phyloP scores from a whole-genome alignment of 23 tunicate genomes.

The Corella eumyota region DNA sequence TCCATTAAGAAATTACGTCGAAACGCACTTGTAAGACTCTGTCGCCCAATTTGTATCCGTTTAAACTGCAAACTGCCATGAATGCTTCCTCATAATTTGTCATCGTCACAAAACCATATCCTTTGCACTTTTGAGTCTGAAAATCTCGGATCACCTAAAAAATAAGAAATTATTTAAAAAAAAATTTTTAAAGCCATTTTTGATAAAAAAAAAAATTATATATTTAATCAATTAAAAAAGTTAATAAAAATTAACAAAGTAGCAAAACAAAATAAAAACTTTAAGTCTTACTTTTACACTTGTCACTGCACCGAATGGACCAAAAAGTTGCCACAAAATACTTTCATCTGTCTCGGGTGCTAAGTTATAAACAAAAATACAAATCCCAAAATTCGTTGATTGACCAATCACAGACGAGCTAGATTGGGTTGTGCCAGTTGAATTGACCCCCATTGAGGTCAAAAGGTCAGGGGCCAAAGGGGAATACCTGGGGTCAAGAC shows the following conservation, averaged over 20 bases:
- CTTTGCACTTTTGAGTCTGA: slow-evolving; percentile 94
- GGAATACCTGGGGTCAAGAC: slow-evolving; percentile 40
- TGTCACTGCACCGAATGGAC: slow-evolving; percentile 96
- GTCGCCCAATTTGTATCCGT: slow-evolving; percentile 79
- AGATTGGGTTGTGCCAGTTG: slow-evolving; percentile 29
- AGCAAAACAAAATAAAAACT: too few species aligned
- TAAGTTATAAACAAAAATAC: slow-evolving; percentile 93
- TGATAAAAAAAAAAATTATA: not conserved
- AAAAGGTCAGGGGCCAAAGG: slow-evolving; percentile 55
- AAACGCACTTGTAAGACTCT: slow-evolving; percentile 65
- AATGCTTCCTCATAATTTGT: slow-evolving; percentile 90
- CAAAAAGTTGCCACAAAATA: slow-evolving; percentile 91
- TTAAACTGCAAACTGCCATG: slow-evolving; percentile 68
- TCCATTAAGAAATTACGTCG: too few species aligned
- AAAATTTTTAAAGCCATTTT: not conserved
- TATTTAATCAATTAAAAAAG: too few species aligned
- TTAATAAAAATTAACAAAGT: too few species aligned
- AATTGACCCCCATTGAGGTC: slow-evolving; percentile 34
- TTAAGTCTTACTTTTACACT: slow-evolving; percentile 49
- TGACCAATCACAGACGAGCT: slow-evolving; percentile 25
- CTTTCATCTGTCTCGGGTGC: slow-evolving; percentile 85
- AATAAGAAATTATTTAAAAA: not conserved
- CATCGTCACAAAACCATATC: slow-evolving; percentile 95
- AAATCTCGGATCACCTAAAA: slow-evolving; percentile 71
- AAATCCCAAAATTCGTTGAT: slow-evolving; percentile 49